phyloP scores from a whole-genome alignment of 92 coral and sea anemone species.

The Anthopleura xanthogrammica region DNA sequence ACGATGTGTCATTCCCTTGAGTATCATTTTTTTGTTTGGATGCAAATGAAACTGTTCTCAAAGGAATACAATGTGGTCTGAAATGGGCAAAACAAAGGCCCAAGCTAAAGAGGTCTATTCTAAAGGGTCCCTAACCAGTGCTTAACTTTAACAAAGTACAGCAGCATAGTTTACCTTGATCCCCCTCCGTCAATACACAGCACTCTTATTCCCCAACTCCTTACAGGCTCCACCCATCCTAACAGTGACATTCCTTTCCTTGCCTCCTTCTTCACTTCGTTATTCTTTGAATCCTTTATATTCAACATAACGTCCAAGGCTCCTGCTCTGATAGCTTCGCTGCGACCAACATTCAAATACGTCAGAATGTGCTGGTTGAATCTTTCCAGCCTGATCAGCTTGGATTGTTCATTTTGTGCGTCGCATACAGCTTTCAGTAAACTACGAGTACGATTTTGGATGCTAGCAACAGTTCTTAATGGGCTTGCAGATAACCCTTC shows the following conservation, averaged over 20 bases:
- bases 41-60: too few species aligned
- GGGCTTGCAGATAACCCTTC: conserved; percentile 4
- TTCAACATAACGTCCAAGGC: conserved; percentile 61
- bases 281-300: conserved; percentile 64
- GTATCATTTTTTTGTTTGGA: too few species aligned
- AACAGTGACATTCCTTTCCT: conserved; percentile 69
- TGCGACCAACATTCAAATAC: conserved; percentile 75
- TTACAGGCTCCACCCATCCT: conserved; percentile 94
- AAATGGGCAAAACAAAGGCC: too few species aligned
- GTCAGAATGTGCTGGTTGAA: conserved; percentile 81
- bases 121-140: too few species aligned
- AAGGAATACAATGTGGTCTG: too few species aligned
- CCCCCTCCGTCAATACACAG: conserved; percentile 98
- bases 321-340: conserved; percentile 81
- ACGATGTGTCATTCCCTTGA: too few species aligned
- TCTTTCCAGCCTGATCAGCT: conserved; percentile 75
- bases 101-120: too few species aligned
- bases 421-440: conserved; percentile 74
- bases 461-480: conserved; percentile 85
- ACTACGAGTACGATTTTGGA: conserved; percentile 88
- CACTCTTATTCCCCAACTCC: conserved; percentile 78
- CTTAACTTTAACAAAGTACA: background rate
- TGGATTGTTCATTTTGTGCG: conserved; percentile 83
- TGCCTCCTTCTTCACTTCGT: conserved; percentile 75
- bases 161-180: conserved; percentile 58